Percentiles rank a stretch among this genome's conserved stretches.
Evolutionary conservation across 2,888 invertebrate genomes (phyloP).

Genomic region (Acronicta aceris): DNA sequence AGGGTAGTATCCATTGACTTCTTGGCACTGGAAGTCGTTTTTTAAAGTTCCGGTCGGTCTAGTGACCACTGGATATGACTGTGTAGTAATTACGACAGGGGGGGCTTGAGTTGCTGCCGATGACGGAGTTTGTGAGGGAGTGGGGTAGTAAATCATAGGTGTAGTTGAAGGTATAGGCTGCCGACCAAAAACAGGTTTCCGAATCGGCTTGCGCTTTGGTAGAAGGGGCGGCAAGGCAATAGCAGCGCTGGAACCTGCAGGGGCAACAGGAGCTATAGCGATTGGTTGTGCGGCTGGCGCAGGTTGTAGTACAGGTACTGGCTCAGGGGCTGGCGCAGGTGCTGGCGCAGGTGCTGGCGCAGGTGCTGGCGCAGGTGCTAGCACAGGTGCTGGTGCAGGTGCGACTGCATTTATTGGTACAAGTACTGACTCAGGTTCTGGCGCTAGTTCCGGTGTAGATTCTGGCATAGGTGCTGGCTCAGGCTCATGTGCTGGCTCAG

Average conservation of each 20-base stretch:
- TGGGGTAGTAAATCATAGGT: neutral
- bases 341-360: conserved; percentile 9
- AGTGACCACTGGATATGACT: conserved; percentile 3
- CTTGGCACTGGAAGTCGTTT: conserved; percentile 49
- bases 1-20: conserved; percentile 68
- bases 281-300: neutral
- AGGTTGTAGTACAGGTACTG: neutral
- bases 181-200: conserved; percentile 23
- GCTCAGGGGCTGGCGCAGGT: neutral
- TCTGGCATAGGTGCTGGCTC: conserved; percentile 11
- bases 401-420: conserved; percentile 8
- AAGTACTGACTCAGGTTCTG: neutral
- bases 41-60: conserved; percentile 9
- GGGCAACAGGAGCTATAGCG: neutral
- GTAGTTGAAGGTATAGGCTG: neutral
- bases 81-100: neutral
- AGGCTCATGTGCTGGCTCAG: conserved; percentile 4
- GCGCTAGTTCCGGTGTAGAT: neutral
- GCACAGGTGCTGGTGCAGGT: conserved; percentile 6
- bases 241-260: too few species aligned
- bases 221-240: conserved; percentile 25
- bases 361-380: conserved; percentile 8
- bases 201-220: conserved; percentile 22
- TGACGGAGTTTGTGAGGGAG: conserved; percentile 13
- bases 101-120: conserved; percentile 10